These are phyloP conservation scores for Platypus cylindrus DNA, from an alignment of 2,888 invertebrate species.

Conservation along the genomic window DNA sequence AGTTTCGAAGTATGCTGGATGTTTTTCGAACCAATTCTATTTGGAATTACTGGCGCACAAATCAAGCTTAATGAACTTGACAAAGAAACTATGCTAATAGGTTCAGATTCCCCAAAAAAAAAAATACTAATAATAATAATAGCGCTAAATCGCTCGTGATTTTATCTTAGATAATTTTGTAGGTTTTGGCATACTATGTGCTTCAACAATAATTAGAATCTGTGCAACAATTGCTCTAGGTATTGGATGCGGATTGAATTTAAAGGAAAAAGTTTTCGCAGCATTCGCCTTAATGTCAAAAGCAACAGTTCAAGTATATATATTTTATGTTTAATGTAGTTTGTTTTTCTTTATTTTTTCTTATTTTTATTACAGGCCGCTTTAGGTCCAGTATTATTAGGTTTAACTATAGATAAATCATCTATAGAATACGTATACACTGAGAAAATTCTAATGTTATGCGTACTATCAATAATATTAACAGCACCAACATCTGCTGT, in stretches of 20 bases:
- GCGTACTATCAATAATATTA: slow-evolving; percentile 69
- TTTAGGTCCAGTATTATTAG: slow-evolving; percentile 63
- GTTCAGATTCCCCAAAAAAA: slow-evolving; percentile 26
- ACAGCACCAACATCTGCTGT: slow-evolving; percentile 78
- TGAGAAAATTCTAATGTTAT: slow-evolving; percentile 58
- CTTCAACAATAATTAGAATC: slow-evolving; percentile 54
- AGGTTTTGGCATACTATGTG: slow-evolving; percentile 49
- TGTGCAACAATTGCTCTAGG: slow-evolving; percentile 53
- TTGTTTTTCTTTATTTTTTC: not conserved
- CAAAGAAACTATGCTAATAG: slow-evolving; percentile 53
- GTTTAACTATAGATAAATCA: slow-evolving; percentile 36
- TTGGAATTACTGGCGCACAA: slow-evolving; percentile 88
- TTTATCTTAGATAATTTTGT: slow-evolving; percentile 5
- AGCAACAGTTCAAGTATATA: slow-evolving; percentile 79
- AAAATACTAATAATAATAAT: too few species aligned
- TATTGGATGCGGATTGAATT: slow-evolving; percentile 67
- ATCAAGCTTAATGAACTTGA: slow-evolving; percentile 66
- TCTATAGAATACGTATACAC: slow-evolving; percentile 45
- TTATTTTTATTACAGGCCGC: slow-evolving; percentile 49
- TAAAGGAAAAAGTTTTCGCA: slow-evolving; percentile 84
- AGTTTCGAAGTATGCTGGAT: slow-evolving; percentile 90
- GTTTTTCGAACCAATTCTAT: slow-evolving; percentile 89
- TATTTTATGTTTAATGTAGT: not conserved
- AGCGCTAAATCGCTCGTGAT: not conserved
- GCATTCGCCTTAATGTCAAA: slow-evolving; percentile 90